These are phyloP conservation scores for Lynx canadensis DNA, from an alignment of 2,113 vertebrate species.

Conservation along the genomic window DNA sequence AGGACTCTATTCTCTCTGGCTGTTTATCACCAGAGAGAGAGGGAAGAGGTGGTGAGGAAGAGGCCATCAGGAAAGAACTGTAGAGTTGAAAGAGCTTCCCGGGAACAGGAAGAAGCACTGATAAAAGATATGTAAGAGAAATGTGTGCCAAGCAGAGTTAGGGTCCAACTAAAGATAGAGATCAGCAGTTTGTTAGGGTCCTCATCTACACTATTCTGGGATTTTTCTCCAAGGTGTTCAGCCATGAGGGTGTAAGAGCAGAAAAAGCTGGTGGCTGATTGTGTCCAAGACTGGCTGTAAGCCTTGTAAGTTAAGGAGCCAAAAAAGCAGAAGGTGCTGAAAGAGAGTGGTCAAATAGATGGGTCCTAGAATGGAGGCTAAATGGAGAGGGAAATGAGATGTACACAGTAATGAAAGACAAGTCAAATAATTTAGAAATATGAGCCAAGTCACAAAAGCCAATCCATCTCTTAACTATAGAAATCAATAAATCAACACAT, in stretches of 20 bases:
- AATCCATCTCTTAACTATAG: slow-evolving; percentile 42
- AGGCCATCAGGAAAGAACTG: neutral
- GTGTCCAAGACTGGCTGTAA: neutral
- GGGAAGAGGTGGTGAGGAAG: neutral
- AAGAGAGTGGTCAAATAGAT: neutral
- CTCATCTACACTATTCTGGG: neutral
- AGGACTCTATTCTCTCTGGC: neutral
- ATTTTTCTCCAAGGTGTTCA: neutral
- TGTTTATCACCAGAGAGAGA: neutral
- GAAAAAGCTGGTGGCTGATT: neutral
- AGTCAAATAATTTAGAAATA: neutral
- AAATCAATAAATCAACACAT: slow-evolving; percentile 52
- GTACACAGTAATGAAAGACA: neutral
- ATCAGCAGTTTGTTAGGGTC: neutral
- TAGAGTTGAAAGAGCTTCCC: neutral
- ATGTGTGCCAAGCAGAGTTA: neutral
- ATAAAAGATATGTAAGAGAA: neutral
- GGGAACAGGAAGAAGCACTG: neutral
- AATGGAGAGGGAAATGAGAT: neutral
- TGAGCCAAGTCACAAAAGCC: neutral
- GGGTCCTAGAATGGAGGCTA: neutral
- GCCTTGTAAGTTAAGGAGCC: neutral
- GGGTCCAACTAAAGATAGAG: neutral
- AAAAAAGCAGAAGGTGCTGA: neutral
- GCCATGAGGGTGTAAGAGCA: neutral